phyloP scores from a whole-genome alignment of 2,888 invertebrate genomes.

The Agriopis marginaria region DNA sequence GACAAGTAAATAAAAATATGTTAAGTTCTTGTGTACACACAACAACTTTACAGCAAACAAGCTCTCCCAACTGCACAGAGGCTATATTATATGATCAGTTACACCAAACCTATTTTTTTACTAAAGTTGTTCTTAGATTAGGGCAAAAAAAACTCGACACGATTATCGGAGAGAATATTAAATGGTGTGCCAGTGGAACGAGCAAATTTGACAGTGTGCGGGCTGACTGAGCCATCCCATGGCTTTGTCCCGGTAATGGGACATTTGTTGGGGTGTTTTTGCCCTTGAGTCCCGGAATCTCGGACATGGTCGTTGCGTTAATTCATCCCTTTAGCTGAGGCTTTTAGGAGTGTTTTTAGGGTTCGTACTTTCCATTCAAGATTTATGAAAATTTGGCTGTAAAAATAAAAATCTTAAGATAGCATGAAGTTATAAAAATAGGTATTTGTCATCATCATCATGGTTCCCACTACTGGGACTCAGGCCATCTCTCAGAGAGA shows the following conservation, averaged over 20 bases:
- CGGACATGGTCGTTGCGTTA: constrained; percentile 29
- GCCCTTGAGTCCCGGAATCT: constrained; percentile 29
- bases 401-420: too few relatives aligned
- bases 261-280: constrained; percentile 38
- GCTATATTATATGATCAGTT: too few relatives aligned
- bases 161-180: constrained; percentile 37
- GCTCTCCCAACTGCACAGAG: too few relatives aligned
- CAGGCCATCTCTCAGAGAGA: too few relatives aligned
- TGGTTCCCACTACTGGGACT: too few relatives aligned
- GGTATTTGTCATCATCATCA: too few relatives aligned
- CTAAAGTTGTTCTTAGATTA: background rate
- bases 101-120: background rate
- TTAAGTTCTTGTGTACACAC: too few relatives aligned
- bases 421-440: too few relatives aligned
- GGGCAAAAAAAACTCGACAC: constrained; percentile 4
- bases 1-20: too few relatives aligned
- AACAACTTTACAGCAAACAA: too few relatives aligned
- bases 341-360: background rate
- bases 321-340: constrained; percentile 20
- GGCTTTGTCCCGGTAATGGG: constrained; percentile 43
- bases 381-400: background rate
- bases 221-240: constrained; percentile 36
- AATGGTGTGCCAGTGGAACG: constrained; percentile 46
- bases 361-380: background rate
- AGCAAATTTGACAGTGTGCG: constrained; percentile 44